These are phyloP conservation scores for Iphiclides podalirius DNA, from an alignment of 2,888 invertebrate species.

Conservation along the genomic window DNA sequence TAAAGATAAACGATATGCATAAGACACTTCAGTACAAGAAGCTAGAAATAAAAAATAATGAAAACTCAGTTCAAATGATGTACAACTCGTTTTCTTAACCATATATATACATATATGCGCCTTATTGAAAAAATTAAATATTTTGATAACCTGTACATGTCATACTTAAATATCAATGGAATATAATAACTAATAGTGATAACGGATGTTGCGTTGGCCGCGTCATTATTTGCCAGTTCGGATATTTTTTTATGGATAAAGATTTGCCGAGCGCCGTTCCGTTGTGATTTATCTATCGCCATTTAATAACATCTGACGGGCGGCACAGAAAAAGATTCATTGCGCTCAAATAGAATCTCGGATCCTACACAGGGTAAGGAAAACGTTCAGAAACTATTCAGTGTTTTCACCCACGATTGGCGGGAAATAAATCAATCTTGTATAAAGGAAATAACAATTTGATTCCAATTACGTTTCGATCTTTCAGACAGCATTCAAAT, in stretches of 20 bases:
- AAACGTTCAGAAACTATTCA: constrained; percentile 34
- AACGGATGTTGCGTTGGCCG: constrained; percentile 32
- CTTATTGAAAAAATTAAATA: no score
- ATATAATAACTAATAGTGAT: constrained; percentile 36
- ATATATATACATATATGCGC: no score
- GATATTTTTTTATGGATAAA: constrained; percentile 25
- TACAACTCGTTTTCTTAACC: no score
- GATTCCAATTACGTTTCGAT: constrained; percentile 53
- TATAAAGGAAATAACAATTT: constrained; percentile 57
- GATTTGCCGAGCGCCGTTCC: constrained; percentile 1
- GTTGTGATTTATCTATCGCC: constrained; percentile 5
- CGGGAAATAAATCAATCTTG: constrained; percentile 65
- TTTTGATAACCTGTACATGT: no score
- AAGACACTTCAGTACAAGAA: no score
- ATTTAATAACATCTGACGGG: constrained; percentile 25
- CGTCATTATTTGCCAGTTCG: constrained; percentile 37
- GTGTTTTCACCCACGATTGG: constrained; percentile 28
- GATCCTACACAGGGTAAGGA: constrained; percentile 19
- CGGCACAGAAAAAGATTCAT: constrained; percentile 25
- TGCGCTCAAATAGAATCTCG: constrained; percentile 20
- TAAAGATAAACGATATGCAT: no score
- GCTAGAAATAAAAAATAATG: no score
- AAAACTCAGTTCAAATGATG: no score
- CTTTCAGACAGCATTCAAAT: constrained; percentile 30
- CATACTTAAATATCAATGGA: no score